phyloP scores from a whole-genome alignment of 2,113 vertebrate genomes.

The Heterochromis multidens region DNA sequence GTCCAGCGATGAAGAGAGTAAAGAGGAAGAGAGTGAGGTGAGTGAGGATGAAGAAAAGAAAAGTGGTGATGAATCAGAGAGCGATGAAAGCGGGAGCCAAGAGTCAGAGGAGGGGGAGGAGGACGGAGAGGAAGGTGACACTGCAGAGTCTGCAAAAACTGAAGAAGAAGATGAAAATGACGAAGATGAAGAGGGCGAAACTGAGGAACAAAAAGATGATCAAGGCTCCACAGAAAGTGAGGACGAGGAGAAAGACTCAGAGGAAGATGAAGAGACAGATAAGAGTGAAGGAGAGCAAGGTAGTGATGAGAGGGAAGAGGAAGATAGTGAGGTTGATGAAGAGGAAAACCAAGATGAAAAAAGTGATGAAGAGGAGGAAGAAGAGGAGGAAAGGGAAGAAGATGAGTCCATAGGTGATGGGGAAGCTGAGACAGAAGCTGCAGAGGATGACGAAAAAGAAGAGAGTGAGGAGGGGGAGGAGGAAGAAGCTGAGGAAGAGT shows the following conservation, averaged over 20 bases:
- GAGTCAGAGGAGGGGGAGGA: not conserved
- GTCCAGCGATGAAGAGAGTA: not conserved
- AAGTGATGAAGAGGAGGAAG: not conserved
- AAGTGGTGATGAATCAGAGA: not conserved
- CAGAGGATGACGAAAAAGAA: not conserved
- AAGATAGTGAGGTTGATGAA: not conserved
- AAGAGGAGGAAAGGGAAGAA: not conserved
- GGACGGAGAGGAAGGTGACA: not conserved
- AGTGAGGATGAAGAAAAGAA: conserved; percentile 12
- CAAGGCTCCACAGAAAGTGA: not conserved
- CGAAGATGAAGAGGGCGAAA: conserved; percentile 21
- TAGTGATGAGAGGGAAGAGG: not conserved
- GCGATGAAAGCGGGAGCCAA: not conserved
- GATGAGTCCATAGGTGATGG: not conserved
- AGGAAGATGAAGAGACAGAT: not conserved
- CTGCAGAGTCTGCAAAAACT: not conserved
- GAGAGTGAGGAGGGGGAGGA: not conserved
- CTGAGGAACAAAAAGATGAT: conserved; percentile 8
- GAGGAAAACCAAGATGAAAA: not conserved
- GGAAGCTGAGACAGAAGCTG: not conserved
- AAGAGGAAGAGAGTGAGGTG: not conserved
- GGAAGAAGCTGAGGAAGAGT: not conserved
- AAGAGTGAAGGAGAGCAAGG: conserved; percentile 3
- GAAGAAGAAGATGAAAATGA: conserved; percentile 26
- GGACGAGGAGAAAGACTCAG: not conserved